phyloP scores from a whole-genome alignment of 2,113 vertebrate species.

The Campylomormyrus tamandua region DNA sequence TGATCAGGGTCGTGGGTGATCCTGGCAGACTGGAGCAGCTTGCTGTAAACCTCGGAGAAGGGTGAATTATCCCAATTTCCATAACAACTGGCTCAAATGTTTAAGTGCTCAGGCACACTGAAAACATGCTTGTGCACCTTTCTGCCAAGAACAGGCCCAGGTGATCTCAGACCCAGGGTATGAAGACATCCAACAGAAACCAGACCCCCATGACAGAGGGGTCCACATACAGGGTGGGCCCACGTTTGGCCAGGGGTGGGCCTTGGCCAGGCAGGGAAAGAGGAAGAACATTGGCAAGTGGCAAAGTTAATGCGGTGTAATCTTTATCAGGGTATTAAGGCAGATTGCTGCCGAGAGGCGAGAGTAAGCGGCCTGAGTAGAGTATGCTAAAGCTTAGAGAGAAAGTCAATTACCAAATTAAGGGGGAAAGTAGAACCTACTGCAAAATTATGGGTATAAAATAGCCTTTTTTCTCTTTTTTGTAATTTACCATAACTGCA shows the following conservation, averaged over 20 bases:
- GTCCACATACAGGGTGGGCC: not conserved
- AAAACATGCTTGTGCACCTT: not conserved
- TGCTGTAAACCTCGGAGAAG: not conserved
- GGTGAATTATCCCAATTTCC: not conserved
- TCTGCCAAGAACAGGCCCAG: not conserved
- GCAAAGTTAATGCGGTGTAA: slow-evolving; percentile 42
- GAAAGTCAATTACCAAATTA: slow-evolving; percentile 45
- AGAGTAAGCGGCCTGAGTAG: slow-evolving; percentile 31
- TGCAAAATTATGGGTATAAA: not conserved
- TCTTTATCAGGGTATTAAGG: slow-evolving; percentile 37
- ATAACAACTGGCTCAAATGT: not conserved
- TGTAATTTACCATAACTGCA: not conserved
- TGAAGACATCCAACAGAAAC: not conserved
- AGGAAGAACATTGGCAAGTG: slow-evolving; percentile 12
- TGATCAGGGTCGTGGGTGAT: not conserved
- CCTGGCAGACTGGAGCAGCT: not conserved
- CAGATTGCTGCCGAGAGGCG: slow-evolving; percentile 36
- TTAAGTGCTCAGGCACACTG: not conserved
- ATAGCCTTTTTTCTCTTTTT: not conserved
- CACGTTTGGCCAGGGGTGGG: not conserved
- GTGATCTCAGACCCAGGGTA: not conserved
- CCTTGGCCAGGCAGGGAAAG: not conserved
- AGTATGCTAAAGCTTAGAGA: slow-evolving; percentile 39
- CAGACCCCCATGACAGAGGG: not conserved
- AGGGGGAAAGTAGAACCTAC: not conserved